phyloP scores from a whole-genome alignment of 2,113 vertebrate species.

The Psilopsiagon aurifrons region DNA sequence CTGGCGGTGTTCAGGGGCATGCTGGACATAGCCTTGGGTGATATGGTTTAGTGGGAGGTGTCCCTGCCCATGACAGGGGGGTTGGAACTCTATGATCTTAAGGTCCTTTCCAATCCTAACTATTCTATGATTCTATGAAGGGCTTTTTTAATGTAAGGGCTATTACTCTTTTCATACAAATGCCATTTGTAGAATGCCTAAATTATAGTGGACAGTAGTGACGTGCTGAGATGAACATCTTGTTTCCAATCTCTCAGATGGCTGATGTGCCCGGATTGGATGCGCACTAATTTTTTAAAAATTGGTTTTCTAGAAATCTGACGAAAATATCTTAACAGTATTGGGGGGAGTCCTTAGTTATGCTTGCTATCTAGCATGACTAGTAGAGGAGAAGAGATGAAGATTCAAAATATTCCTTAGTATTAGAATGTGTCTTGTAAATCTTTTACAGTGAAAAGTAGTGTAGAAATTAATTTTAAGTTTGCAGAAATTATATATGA shows the following conservation, averaged over 20 bases:
- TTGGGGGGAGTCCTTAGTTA: neutral
- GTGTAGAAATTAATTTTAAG: neutral
- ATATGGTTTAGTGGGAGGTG: no score
- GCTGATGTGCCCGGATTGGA: conserved; percentile 17
- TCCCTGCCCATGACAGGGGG: no score
- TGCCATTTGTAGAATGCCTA: conserved; percentile 66
- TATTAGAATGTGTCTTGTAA: conserved; percentile 8
- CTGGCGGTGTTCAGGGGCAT: no score
- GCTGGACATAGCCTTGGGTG: no score
- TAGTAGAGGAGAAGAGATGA: conserved; percentile 7
- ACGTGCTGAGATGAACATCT: conserved; percentile 46
- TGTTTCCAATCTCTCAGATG: conserved; percentile 40
- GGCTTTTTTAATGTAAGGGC: conserved; percentile 64
- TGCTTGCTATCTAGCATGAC: neutral
- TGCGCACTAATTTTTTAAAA: conserved; percentile 23
- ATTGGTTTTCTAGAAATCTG: conserved; percentile 15
- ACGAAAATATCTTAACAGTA: neutral
- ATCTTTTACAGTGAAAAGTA: neutral
- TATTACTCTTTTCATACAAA: conserved; percentile 68
- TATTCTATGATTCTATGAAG: neutral
- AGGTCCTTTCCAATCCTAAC: no score
- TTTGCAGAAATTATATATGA: neutral
- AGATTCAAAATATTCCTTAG: conserved; percentile 2
- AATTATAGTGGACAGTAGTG: conserved; percentile 61
- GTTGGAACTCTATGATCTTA: no score